Percentiles rank a stretch among this genome's conserved stretches.
Conservation (phyloP, 2,888 invertebrate genomes). For the Polymixis lichenea region DNA sequence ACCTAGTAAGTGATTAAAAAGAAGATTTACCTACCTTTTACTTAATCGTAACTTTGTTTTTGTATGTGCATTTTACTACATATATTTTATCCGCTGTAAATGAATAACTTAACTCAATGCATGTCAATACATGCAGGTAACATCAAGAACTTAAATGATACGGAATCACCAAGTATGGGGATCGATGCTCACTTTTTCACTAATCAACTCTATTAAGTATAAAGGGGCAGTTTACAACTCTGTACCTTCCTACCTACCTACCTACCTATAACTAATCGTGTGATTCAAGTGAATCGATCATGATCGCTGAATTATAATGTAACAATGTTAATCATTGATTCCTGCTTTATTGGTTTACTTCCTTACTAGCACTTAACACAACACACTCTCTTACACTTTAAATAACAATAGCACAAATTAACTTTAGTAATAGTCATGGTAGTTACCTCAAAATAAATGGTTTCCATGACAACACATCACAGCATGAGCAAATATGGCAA, state of each 20-base stretch:
- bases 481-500: conserved; percentile 30
- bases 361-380: not conserved
- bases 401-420: not conserved
- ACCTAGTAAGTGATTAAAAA: not conserved
- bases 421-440: not conserved
- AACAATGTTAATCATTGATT: not conserved
- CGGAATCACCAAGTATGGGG: not conserved
- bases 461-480: conserved; percentile 72
- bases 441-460: conserved; percentile 74
- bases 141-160: not conserved
- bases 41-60: not conserved
- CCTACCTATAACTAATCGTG: not conserved
- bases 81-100: not conserved
- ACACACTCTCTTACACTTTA: not conserved
- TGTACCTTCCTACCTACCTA: not conserved
- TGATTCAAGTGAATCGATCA: conserved; percentile 7
- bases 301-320: conserved; percentile 10
- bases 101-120: not conserved
- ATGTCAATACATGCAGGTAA: not conserved
- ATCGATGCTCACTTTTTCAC: not conserved
- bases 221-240: not conserved
- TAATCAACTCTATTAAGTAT: not conserved
- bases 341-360: not conserved
- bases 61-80: not conserved
- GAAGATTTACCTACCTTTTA: not conserved